phyloP scores from a whole-genome alignment of 2,113 vertebrate species.

The Laticauda colubrina region DNA sequence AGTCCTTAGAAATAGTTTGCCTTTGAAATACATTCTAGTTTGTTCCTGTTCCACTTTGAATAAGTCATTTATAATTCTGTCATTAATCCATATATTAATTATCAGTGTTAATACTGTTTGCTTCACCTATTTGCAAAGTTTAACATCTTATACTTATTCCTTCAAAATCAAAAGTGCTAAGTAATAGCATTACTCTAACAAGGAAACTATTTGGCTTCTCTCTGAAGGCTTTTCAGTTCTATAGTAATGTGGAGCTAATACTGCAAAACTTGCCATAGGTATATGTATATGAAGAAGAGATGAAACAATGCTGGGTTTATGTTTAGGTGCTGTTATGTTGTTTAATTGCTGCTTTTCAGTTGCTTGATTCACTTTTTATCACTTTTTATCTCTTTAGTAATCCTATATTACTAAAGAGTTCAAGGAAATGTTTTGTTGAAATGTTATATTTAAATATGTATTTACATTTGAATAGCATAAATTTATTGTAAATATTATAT shows the following conservation, averaged over 20 bases:
- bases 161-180: neutral
- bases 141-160: neutral
- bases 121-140: neutral
- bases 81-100: neutral
- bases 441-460: too few relatives aligned
- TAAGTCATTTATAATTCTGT: neutral
- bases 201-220: neutral
- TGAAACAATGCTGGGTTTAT: neutral
- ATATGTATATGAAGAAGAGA: neutral
- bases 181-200: neutral
- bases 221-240: neutral
- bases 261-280: neutral
- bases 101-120: neutral
- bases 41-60: neutral
- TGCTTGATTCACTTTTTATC: neutral
- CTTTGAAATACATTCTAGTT: neutral
- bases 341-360: neutral
- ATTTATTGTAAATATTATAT: too few relatives aligned
- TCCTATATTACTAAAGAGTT: neutral
- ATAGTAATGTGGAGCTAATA: neutral
- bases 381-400: neutral
- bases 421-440: neutral
- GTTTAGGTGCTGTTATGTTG: neutral
- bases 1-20: neutral
- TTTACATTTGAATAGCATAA: too few relatives aligned